Base-by-base conservation (phyloP, 2,113 vertebrate species). In the Saccopteryx bilineata region DNA sequence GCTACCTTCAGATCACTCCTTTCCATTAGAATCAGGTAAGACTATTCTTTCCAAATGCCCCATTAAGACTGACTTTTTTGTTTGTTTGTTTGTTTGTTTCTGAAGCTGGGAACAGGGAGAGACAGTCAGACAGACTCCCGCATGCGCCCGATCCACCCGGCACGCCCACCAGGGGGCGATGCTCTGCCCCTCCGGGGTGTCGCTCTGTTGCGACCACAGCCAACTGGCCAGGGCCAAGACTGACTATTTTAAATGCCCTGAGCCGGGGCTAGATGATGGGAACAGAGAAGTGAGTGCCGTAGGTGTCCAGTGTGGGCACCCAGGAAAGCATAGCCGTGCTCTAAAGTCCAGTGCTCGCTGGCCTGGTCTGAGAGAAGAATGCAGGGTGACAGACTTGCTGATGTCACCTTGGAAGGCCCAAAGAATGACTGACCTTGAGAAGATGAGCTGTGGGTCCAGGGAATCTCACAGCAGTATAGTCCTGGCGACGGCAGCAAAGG, bases 1-100 rank as follows among this genome's bases (percentile, higher is more conserved):
- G 87, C 68, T 71, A 65, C 48, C 48, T 89, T 87, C 50, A 52
- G 61, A 63, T 92, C 72, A 90, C 28, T 69, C 54, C 63, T 93
- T 60, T 15, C 7, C 10, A 24, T 88, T 69, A 95, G 26, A 90
- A 61, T 71, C 76, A 50, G 18, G 48, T 31, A 79, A 23, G 24
- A 85, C 18, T 24, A n/a, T 19, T 26, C 24, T 48, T 31, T 54
- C 50, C 52, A 72, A 78, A 92, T 4, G 21, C 10, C 46, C 2
- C 46, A 33, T 26, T 63, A 46, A 78, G 61, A 87, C 0, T 46
- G 63, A 60, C 31, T 39, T 39, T 39, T 39, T 39, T 39, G 39
- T 39, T 39, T 39, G 2, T 39, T 39, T 39, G 2, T 39, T 39
- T 39, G 39, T 39, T 3, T 39, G 2, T 39, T 39, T 39, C 39